Evolutionary conservation across 1,140 invertebrate genomes (phyloP).

Genomic region (Formica selysi): DNA sequence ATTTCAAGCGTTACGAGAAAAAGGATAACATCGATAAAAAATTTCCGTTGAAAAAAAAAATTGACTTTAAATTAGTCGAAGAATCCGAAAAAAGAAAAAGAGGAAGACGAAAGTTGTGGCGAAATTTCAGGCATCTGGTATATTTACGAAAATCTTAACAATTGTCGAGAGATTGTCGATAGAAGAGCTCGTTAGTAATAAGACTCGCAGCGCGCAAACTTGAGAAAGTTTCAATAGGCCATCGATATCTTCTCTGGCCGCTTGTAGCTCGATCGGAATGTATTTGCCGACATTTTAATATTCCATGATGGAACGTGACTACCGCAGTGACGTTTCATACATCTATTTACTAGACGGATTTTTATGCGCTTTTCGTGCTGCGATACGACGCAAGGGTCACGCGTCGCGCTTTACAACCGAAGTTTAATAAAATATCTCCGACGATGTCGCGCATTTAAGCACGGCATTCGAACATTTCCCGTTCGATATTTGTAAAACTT

Average conservation of each 20-base stretch:
- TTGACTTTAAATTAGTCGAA: slow-evolving; percentile 20
- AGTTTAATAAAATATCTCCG: slow-evolving; percentile 55
- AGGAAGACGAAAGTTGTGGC: slow-evolving; percentile 9
- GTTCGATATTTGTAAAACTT: slow-evolving; percentile 50
- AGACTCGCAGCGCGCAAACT: slow-evolving; percentile 38
- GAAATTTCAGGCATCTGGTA: slow-evolving; percentile 8
- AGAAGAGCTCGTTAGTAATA: slow-evolving; percentile 51
- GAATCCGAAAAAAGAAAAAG: neutral
- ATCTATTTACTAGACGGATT: slow-evolving; percentile 43
- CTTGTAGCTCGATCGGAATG: slow-evolving; percentile 29
- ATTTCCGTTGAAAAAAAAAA: neutral
- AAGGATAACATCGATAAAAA: slow-evolving; percentile 37
- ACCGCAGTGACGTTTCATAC: slow-evolving; percentile 35
- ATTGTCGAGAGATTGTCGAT: slow-evolving; percentile 48
- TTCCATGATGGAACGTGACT: slow-evolving; percentile 34
- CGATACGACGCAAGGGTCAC: slow-evolving; percentile 3
- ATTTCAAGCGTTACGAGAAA: slow-evolving; percentile 18
- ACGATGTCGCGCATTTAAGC: slow-evolving; percentile 39
- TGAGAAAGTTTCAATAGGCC: slow-evolving; percentile 38
- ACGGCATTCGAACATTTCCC: slow-evolving; percentile 10
- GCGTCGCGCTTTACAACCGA: slow-evolving; percentile 41
- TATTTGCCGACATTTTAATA: slow-evolving; percentile 48
- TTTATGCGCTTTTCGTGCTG: slow-evolving; percentile 38
- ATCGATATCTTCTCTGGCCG: slow-evolving; percentile 31
- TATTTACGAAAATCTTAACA: slow-evolving; percentile 48